Base-by-base conservation (phyloP, 2,888 invertebrate genomes). In the Neoascia interrupta region DNA sequence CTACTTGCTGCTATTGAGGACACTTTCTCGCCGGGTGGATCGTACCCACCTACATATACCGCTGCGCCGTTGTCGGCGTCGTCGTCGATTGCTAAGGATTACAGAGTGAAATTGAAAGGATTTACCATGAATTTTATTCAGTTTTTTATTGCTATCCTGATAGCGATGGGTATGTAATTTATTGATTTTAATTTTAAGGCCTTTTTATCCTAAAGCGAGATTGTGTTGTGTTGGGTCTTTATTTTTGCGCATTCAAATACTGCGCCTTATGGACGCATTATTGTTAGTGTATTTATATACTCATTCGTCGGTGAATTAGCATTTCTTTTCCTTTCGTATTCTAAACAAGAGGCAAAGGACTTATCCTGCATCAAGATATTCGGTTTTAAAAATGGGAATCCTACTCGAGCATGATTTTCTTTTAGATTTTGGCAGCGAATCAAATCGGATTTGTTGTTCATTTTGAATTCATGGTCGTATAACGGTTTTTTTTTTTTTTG, bases 51-150 rank as follows among this genome's bases (percentile, higher is more conserved):
- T 6, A 31, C 31, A 31, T 31, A 3, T 21, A 8, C 13, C 11
- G 19, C 26, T 11, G 36, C 61, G 37, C 39, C 31, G 39, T 39
- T 26, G 28, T 51, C 31, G 19, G 60, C 36, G 16, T 47, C 54
- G 28, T 75, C 21, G 76, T 79, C 81, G 82, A 83, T 82, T 83
- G 80, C 74, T 70, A 63, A 75, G 86, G 84, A 84, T 84, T 85
- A 85, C 83, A 72, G 49, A 73, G 54, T 79, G 79, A 79, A 79
- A 79, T 79, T 79, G 79, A 85, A 85, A 84, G 84, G 85, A 84
- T 83, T 86, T 83, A 84, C 81, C 76, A 86, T 86, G 86, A 84
- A 83, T 82, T 82, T 82, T 74, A 82, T 83, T 74, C 82, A 82
- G 83, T 82, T 82, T 73, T 82, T 83, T 82, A 83, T 83, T 60